Base-by-base conservation (phyloP, 2,113 vertebrate species). In the Calyptomena viridis region DNA sequence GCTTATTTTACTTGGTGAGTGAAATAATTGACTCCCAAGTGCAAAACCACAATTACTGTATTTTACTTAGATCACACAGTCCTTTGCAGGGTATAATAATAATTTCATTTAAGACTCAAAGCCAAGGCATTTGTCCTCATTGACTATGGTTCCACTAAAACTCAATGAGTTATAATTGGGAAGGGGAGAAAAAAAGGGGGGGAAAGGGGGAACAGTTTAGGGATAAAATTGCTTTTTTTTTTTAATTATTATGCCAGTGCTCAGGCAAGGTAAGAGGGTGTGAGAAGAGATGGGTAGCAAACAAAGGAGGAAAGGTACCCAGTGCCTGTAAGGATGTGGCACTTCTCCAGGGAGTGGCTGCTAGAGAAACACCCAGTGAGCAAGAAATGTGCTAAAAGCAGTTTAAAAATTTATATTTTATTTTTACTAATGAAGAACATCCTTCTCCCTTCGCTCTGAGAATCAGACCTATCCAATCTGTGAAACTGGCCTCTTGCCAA, bases 131-230 rank as follows among this genome's bases (percentile, higher is more conserved):
- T 62, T 66, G 17, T 35, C 20, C 42, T 73, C 49, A n/a, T 1
- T 37, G 42, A 27, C 47, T 60, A 4, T 6, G 20, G 27, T 28
- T 67, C 42, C 11, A 19, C 33, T 50, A 5, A 2, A 82, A 74
- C 11, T 46, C 44, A 39, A 40, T 4, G 37, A 84, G 78, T 67
- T 44, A 42, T 16, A 74, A 67, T 1, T 53, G 17, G 21, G 33
- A 56, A 30, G 37, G 17, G 10, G 5, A 1, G 5, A 10, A 27
- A 25, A 35, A 8, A 33, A 7, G 12, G 7, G 6, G 1, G n/a
- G 15, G 30, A 39, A 14, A 3, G 5, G 8, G 27, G 7, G 3
- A 2, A 2, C 28, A 5, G 6, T 67, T 85, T 53, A 50, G 59
- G n/a, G 23, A 69, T 35, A 56, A 80, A 87, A 69, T 13, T 33